Evolutionary conservation across 2,888 invertebrate species (phyloP), one percentile per base, ranked within the genome.

Genomic region (Drosophila borborema): DNA sequence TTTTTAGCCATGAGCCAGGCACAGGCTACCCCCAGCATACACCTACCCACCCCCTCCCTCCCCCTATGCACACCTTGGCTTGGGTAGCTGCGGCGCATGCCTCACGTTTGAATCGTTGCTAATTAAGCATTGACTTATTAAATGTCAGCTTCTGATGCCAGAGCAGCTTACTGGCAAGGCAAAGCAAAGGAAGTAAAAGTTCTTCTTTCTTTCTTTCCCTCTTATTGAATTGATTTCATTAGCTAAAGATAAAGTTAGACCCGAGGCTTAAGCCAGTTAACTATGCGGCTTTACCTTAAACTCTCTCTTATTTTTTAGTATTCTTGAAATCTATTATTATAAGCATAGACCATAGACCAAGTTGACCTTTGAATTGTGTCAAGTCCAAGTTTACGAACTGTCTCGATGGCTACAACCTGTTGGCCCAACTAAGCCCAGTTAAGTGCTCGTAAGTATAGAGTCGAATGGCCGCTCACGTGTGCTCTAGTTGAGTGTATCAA

Each of bases 1-100:
- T 82, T 59, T 65, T 38, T 45, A 56, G 43, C 60, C 43, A 28
- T 6, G 23, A 63, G 43, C 45, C 18, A 1, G 5, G 31, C 56
- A 16, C 18, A 20, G n/a, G n/a, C 43, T 9, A 9, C 9, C 9
- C n/a, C 41, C n/a, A 8, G 2, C 28, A 28, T n/a, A n/a, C n/a
- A 28, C 28, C 28, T 6, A 16, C 16, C 16, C 16, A 4, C 31
- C 36, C 3, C 36, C n/a, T 28, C 2, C 28, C 1, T 1, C 10
- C 54, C 5, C 18, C 18, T 1, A 16, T 20, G 16, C 43, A 34
- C 9, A 34, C 41, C 28, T 16, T 16, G 14, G 14, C 12, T 4
- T 14, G 18, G 20, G 34, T 0, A 53, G 36, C 53, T 16, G 8
- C 3, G 31, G 38, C 45, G 23, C 14, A 70, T 20, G 45, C 20